Evolutionary conservation across 2,888 invertebrate genomes (phyloP).

Genomic region (Apomyelois bistriatella): DNA sequence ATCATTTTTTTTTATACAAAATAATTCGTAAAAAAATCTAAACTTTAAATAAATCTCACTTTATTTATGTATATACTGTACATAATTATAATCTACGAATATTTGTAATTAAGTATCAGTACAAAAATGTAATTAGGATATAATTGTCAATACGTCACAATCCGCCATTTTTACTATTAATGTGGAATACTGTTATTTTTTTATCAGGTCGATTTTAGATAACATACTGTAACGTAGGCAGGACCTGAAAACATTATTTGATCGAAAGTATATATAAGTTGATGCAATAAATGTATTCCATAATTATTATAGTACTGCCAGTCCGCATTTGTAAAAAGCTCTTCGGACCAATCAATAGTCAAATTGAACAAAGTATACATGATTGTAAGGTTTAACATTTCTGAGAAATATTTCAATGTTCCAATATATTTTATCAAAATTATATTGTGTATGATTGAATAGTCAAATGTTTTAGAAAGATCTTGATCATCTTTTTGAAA

Average conservation of each 20-base stretch:
- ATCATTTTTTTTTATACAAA: slow-evolving; percentile 18
- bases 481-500: background rate
- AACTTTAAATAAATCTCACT: slow-evolving; percentile 28
- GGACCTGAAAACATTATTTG: slow-evolving; percentile 48
- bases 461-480: background rate
- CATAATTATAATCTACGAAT: slow-evolving; percentile 33
- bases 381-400: background rate
- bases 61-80: slow-evolving; percentile 55
- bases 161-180: slow-evolving; percentile 15
- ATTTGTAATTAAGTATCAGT: slow-evolving; percentile 24
- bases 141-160: background rate
- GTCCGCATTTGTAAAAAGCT: slow-evolving; percentile 51
- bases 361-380: background rate
- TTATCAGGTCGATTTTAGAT: background rate
- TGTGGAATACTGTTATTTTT: slow-evolving; percentile 32
- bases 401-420: slow-evolving; percentile 7
- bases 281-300: slow-evolving; percentile 40
- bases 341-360: slow-evolving; percentile 18
- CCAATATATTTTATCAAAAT: slow-evolving; percentile 19
- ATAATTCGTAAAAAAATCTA: slow-evolving; percentile 10
- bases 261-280: slow-evolving; percentile 36
- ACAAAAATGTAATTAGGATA: slow-evolving; percentile 27
- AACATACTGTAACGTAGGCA: slow-evolving; percentile 37
- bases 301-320: slow-evolving; percentile 47
- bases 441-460: background rate